Conservation (phyloP, 1,140 invertebrate species). For the Ectropis grisescens region DNA sequence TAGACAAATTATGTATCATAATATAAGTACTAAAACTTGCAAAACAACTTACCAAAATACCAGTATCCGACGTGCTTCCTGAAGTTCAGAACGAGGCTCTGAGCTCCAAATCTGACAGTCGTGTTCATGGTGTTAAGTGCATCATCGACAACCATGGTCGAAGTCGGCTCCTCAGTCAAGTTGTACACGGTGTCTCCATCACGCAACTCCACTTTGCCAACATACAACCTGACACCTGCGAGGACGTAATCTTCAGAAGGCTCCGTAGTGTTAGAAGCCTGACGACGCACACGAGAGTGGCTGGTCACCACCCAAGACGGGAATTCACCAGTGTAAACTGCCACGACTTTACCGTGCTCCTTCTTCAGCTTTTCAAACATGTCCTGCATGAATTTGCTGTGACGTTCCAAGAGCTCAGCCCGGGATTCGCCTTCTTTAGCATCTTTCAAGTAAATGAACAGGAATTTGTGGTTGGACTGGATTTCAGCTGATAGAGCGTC, state of each 20-base stretch:
- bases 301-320: slow-evolving; percentile 45
- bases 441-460: slow-evolving; percentile 56
- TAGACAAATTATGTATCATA: too few species aligned
- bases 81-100: slow-evolving; percentile 32
- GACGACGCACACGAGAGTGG: slow-evolving; percentile 32
- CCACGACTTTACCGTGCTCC: slow-evolving; percentile 38
- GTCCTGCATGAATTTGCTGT: slow-evolving; percentile 55
- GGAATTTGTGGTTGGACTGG: slow-evolving; percentile 30
- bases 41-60: slow-evolving; percentile 40
- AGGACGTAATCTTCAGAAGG: slow-evolving; percentile 16
- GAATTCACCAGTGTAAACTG: slow-evolving; percentile 50
- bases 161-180: slow-evolving; percentile 8
- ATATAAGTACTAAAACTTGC: too few species aligned
- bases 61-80: slow-evolving; percentile 34
- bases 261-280: slow-evolving; percentile 9
- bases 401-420: slow-evolving; percentile 42
- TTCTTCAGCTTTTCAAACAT: slow-evolving; percentile 40
- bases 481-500: slow-evolving; percentile 48
- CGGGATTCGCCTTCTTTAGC: slow-evolving; percentile 53
- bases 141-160: slow-evolving; percentile 9
- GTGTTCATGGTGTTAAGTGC: slow-evolving; percentile 12
- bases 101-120: slow-evolving; percentile 23
- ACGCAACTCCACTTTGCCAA: too few species aligned
- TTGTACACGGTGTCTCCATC: slow-evolving; percentile 11
- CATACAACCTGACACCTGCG: slow-evolving; percentile 32